Percentiles rank a stretch among this genome's conserved stretches.
These are phyloP conservation scores for Cistogaster globosa DNA, from an alignment of 2,888 invertebrate genomes.

Conservation along the genomic window DNA sequence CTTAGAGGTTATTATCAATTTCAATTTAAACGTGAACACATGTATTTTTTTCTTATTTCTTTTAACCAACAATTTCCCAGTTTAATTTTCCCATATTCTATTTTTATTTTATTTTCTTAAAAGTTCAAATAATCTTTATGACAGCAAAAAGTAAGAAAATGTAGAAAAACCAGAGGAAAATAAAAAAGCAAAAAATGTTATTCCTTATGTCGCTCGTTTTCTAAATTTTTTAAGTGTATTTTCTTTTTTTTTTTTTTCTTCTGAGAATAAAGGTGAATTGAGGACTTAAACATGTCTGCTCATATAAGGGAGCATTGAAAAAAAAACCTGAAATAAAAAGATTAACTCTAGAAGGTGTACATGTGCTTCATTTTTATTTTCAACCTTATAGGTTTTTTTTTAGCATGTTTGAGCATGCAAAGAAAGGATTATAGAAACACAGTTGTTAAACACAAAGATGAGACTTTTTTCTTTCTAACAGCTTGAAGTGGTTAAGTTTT, in stretches of 20 bases:
- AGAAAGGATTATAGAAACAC: conserved; percentile 4
- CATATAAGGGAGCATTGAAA: not conserved
- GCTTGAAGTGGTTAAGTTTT: not conserved
- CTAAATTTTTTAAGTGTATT: conserved; percentile 18
- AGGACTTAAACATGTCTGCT: conserved; percentile 17
- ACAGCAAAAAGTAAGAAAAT: not conserved
- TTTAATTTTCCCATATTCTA: conserved; percentile 54
- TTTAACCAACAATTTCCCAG: not conserved
- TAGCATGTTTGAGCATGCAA: conserved; percentile 4
- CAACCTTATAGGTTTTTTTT: conserved; percentile 1
- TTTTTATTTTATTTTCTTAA: conserved; percentile 43
- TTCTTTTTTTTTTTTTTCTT: not conserved
- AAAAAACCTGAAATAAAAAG: not conserved
- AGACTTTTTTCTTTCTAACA: not conserved
- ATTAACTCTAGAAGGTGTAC: not conserved
- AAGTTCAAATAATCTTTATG: conserved; percentile 7
- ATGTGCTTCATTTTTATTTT: not conserved
- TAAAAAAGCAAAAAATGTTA: conserved; percentile 23
- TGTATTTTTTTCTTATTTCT: not conserved
- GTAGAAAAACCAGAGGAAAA: not conserved
- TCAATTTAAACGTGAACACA: not conserved
- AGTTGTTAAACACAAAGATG: not conserved
- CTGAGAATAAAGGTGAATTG: conserved; percentile 39
- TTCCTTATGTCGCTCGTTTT: conserved; percentile 17
- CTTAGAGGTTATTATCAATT: conserved; percentile 38